These are phyloP conservation scores for Drosophila bocqueti DNA, from an alignment of 1,140 invertebrate genomes.

Conservation along the genomic window DNA sequence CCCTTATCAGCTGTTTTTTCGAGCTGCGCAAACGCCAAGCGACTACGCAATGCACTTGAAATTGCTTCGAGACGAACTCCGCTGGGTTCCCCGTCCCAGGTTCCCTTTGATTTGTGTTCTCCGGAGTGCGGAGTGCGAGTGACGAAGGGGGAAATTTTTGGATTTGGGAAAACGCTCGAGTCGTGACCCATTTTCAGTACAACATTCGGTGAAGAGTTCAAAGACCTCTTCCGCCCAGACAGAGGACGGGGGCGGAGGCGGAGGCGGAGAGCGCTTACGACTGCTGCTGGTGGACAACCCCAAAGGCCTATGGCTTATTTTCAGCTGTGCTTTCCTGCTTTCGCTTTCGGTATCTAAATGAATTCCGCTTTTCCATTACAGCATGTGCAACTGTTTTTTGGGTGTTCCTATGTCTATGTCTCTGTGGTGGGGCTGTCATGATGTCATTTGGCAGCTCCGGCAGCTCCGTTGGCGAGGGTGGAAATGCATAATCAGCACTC, in stretches of 20 bases:
- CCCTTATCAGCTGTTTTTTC: constrained; percentile 52
- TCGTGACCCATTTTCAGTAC: constrained; percentile 74
- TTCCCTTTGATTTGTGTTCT: constrained; percentile 16
- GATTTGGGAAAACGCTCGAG: constrained; percentile 49
- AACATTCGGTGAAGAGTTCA: constrained; percentile 63
- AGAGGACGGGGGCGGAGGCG: neutral
- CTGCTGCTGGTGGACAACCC: constrained; percentile 51
- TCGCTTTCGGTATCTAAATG: constrained; percentile 71
- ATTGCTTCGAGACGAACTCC: constrained; percentile 53
- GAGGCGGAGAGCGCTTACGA: neutral
- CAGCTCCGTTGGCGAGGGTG: constrained; percentile 38
- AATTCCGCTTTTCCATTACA: constrained; percentile 36
- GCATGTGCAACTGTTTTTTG: constrained; percentile 68
- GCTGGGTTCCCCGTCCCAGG: constrained; percentile 10
- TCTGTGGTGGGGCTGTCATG: constrained; percentile 35
- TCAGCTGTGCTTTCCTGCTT: constrained; percentile 54
- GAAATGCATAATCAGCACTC: constrained; percentile 70
- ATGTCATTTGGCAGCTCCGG: constrained; percentile 54
- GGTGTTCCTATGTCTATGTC: neutral
- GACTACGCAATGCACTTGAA: constrained; percentile 76
- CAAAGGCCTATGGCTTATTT: constrained; percentile 60
- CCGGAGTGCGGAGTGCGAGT: neutral
- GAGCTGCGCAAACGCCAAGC: constrained; percentile 70
- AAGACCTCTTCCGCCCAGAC: constrained; percentile 51
- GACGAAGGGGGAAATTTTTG: constrained; percentile 56